Evolutionary conservation across 2,113 vertebrate species (phyloP).

Genomic region (Pachyramphus minor): DNA sequence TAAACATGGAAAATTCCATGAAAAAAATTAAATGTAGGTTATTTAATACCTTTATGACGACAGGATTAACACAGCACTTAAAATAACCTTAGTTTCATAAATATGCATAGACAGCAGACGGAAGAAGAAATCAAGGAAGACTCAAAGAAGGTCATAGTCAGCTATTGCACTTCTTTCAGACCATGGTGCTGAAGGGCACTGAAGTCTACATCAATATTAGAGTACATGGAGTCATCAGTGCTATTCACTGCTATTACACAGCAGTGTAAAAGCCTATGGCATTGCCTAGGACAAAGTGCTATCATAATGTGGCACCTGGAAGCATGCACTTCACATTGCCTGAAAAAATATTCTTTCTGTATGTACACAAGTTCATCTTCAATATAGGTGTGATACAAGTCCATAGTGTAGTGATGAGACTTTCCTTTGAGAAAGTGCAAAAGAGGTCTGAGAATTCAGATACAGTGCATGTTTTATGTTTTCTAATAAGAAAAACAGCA

Average conservation of each 20-base stretch:
- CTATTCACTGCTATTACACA: too few relatives aligned
- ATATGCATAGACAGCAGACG: not conserved
- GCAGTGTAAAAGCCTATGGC: not conserved
- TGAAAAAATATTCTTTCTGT: not conserved
- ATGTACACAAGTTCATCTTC: not conserved
- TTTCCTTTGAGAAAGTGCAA: not conserved
- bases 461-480: not conserved
- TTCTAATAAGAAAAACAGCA: not conserved
- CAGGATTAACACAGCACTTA: not conserved
- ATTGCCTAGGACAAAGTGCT: not conserved
- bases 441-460: not conserved
- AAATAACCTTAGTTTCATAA: not conserved
- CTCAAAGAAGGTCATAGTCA: not conserved
- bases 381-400: not conserved
- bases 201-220: not conserved
- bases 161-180: not conserved
- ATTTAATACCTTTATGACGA: not conserved
- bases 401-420: not conserved
- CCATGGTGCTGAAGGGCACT: not conserved
- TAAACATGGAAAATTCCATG: not conserved
- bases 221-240: not conserved
- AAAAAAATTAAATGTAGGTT: not conserved
- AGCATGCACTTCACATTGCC: not conserved
- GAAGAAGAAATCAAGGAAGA: not conserved
- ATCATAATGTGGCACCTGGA: not conserved